These are phyloP conservation scores for Hyposoter didymator DNA, from an alignment of 2,888 invertebrate species.

Conservation along the genomic window DNA sequence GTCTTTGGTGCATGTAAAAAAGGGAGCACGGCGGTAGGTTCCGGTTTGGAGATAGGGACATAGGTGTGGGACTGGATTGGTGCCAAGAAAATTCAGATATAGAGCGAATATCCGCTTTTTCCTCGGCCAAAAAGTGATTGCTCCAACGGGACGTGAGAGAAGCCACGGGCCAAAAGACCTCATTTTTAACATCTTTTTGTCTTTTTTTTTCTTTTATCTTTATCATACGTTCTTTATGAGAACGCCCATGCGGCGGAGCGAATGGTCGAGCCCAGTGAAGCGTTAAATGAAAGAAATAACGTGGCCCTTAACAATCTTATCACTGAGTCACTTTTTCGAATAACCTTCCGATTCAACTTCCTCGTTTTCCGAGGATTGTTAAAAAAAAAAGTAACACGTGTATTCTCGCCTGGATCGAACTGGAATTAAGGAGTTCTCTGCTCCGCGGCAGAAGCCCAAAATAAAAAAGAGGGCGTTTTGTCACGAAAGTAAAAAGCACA, in stretches of 20 bases:
- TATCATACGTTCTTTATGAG: neutral
- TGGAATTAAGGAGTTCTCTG: neutral
- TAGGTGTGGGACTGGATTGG: slow-evolving; percentile 55
- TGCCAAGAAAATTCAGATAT: slow-evolving; percentile 57
- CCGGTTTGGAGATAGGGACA: slow-evolving; percentile 42
- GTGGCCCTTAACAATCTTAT: neutral
- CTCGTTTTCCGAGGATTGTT: neutral
- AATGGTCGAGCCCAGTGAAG: slow-evolving; percentile 34
- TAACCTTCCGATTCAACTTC: neutral
- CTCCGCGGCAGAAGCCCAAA: neutral
- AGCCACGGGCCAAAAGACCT: slow-evolving; percentile 51
- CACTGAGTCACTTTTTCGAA: neutral
- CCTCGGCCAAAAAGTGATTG: slow-evolving; percentile 56
- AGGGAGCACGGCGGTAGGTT: slow-evolving; percentile 8
- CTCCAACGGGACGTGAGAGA: slow-evolving; percentile 52
- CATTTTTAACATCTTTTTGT: slow-evolving; percentile 35
- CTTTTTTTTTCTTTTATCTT: slow-evolving; percentile 4
- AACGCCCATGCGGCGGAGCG: neutral
- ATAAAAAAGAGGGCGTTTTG: neutral
- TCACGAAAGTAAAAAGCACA: too few species aligned
- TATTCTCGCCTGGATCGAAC: too few species aligned
- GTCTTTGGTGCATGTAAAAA: slow-evolving; percentile 16
- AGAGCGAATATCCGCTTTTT: slow-evolving; percentile 25
- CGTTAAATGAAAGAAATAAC: slow-evolving; percentile 19
- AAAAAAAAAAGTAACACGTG: too few species aligned